A percentile compares a stretch with the other conserved stretches of the same genome.
Evolutionary conservation across 2,113 vertebrate genomes (phyloP).

Genomic region (Gavia stellata): DNA sequence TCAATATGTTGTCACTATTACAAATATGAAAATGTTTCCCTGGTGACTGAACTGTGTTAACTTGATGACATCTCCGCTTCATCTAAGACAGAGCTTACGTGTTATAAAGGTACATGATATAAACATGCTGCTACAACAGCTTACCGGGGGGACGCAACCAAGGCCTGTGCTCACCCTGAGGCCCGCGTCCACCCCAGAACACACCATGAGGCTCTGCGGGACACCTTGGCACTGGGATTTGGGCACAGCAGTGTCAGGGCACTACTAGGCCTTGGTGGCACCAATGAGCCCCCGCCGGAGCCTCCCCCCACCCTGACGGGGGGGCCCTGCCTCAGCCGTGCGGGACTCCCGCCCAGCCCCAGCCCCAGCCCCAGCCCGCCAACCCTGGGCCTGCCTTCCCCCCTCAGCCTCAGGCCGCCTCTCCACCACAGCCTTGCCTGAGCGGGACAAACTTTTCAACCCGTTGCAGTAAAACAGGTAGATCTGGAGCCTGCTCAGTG

Average conservation of each 20-base stretch:
- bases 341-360: rapidly evolving
- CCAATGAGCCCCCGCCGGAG: too few species aligned
- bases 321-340: too few species aligned
- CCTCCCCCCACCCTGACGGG: not conserved
- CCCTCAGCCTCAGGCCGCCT: not conserved
- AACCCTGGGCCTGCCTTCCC: too few species aligned
- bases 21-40: rapidly evolving
- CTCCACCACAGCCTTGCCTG: not conserved
- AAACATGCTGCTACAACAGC: not conserved
- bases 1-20: not conserved
- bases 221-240: rapidly evolving
- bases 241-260: not conserved
- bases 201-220: rapidly evolving
- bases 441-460: not conserved
- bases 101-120: rapidly evolving
- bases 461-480: rapidly evolving
- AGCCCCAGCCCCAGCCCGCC: not conserved
- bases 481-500: too few species aligned
- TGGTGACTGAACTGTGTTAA: not conserved
- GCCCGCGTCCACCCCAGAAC: not conserved
- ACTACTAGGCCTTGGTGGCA: not conserved
- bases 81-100: not conserved
- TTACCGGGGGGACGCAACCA: rapidly evolving
- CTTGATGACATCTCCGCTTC: not conserved
- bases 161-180: rapidly evolving